Percentiles rank a stretch among this genome's conserved stretches.
Conservation (phyloP, 2,888 invertebrate genomes). For the Pachymerium ferrugineum region DNA sequence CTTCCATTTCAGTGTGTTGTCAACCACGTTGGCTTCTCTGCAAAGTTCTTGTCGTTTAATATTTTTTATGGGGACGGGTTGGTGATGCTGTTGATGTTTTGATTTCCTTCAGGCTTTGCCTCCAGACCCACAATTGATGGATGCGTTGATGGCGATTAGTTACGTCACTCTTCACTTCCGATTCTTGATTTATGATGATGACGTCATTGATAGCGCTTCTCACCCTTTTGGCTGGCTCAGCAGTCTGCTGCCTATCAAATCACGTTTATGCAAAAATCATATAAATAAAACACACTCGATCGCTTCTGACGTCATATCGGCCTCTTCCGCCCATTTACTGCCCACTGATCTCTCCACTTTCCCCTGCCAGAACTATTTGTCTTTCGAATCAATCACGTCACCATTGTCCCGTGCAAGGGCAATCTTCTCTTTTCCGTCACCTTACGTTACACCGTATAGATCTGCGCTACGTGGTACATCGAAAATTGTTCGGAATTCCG, state of each 20-base stretch:
- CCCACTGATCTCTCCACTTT: not conserved
- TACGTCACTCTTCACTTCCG: not conserved
- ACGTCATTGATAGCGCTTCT: not conserved
- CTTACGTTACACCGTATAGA: too few species aligned
- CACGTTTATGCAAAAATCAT: not conserved
- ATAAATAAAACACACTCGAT: not conserved
- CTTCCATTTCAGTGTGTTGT: too few species aligned
- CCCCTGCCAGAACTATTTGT: not conserved
- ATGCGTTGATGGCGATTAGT: not conserved
- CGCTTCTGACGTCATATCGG: not conserved
- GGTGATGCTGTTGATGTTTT: not conserved
- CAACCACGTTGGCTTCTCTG: not conserved
- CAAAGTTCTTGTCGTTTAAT: not conserved
- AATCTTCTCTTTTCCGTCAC: not conserved
- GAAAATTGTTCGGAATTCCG: not conserved
- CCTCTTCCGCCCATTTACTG: not conserved
- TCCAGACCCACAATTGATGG: not conserved
- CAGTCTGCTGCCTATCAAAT: not conserved
- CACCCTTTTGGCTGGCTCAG: not conserved
- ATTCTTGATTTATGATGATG: not conserved
- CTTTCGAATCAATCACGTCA: not conserved
- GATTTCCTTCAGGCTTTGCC: not conserved
- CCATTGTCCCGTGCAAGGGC: not conserved
- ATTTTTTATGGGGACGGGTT: not conserved
- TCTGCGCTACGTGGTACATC: not conserved